Percentiles rank a stretch among this genome's conserved stretches.
These are phyloP conservation scores for Callionymus lyra DNA, from an alignment of 2,113 vertebrate species.

Conservation along the genomic window DNA sequence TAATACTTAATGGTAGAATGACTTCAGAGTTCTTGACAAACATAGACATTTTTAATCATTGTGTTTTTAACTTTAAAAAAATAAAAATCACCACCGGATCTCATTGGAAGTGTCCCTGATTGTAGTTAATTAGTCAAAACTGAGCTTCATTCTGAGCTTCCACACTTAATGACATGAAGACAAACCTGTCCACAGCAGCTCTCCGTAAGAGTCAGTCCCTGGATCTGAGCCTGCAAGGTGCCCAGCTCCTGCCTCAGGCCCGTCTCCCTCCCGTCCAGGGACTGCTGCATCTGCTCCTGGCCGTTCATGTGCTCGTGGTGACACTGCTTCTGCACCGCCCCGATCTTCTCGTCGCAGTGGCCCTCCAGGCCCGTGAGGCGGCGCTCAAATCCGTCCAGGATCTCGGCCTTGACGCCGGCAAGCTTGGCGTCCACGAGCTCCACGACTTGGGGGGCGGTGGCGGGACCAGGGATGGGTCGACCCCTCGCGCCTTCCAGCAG, in stretches of 20 bases:
- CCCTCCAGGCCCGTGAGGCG: conserved; percentile 76
- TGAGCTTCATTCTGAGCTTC: too few relatives aligned
- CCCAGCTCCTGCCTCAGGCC: conserved; percentile 83
- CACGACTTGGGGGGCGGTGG: conserved; percentile 69
- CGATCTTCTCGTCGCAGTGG: conserved; percentile 75
- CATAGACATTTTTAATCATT: too few relatives aligned
- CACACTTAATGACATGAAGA: too few relatives aligned
- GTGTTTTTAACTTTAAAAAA: too few relatives aligned
- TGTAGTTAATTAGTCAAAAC: too few relatives aligned
- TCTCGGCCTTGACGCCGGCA: conserved; percentile 71
- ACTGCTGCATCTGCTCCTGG: conserved; percentile 79
- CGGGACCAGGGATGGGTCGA: conserved; percentile 66
- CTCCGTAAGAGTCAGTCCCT: conserved; percentile 79
- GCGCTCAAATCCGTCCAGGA: conserved; percentile 84
- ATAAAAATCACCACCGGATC: too few relatives aligned
- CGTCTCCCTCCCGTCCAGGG: conserved; percentile 81
- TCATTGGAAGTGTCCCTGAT: too few relatives aligned
- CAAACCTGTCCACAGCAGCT: conserved; percentile 79
- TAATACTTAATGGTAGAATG: too few relatives aligned
- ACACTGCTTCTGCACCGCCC: conserved; percentile 78
- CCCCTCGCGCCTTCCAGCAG: conserved; percentile 68
- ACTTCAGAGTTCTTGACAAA: too few relatives aligned
- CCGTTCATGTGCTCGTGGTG: conserved; percentile 78
- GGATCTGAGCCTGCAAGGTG: conserved; percentile 80
- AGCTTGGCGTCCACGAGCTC: conserved; percentile 75